Evolutionary conservation across 2,797 vertebrate species (phyloP).

Genomic region (Cyprinodon diabolis): DNA sequence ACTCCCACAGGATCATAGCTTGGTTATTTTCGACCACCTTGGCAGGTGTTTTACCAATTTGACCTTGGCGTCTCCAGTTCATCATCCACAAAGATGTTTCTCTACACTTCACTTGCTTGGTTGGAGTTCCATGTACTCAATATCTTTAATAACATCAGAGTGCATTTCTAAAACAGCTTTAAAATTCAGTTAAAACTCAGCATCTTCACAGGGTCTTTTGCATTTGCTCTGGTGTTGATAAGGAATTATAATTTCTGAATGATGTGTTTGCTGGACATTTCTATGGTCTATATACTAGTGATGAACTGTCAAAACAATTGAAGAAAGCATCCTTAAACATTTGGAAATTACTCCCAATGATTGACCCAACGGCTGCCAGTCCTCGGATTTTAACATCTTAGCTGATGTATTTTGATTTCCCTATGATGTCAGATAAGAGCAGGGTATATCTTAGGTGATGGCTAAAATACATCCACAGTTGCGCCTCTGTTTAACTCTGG

Average conservation of each 20-base stretch:
- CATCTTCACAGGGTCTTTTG: background rate
- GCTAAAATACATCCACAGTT: background rate
- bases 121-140: too few relatives aligned
- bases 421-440: background rate
- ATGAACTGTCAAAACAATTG: background rate
- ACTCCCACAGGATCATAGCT: too few relatives aligned
- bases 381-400: background rate
- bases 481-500: background rate
- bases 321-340: background rate
- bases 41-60: too few relatives aligned
- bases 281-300: background rate
- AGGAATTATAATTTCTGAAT: background rate
- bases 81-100: too few relatives aligned
- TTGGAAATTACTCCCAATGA: background rate
- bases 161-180: background rate
- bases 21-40: too few relatives aligned
- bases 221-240: background rate
- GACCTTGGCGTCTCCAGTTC: too few relatives aligned
- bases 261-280: background rate
- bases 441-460: background rate
- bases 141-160: too few relatives aligned
- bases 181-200: background rate
- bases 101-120: too few relatives aligned
- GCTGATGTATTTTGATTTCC: background rate
- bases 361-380: too few relatives aligned